Base-by-base conservation (phyloP, 2,888 invertebrate species). In the Hyppa rectilinea region DNA sequence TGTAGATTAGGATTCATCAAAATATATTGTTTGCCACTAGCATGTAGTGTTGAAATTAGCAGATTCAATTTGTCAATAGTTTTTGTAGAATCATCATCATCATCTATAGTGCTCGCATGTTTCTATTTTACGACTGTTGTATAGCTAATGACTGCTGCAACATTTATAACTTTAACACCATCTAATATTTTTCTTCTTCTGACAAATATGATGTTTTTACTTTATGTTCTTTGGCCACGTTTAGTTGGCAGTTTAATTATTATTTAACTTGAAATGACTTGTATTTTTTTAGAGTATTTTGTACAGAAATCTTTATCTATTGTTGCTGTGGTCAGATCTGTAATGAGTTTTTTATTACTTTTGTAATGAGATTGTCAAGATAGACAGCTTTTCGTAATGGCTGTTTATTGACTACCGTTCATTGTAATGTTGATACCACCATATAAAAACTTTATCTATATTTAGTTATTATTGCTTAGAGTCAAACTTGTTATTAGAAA, bases 21-120 rank as follows among this genome's bases (percentile, higher is more conserved):
- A 85, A 85, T 88, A 85, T 85, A 83, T 84, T 85, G 81, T 88
- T 86, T 79, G 82, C 80, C 85, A 83, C 81, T 85, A 84, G 79
- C 85, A 72, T 81, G 85, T 85, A 70, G 85, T 88, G 89, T 88
- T 86, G 87, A 88, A 91, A 91, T 91, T 91, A 90, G 87, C 87
- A 84, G 82, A 89, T 90, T 92, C 89, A 92, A 93, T 94, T 94
- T 92, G 90, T 95, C 92, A 91, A 86, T 83, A 86, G 87, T 94
- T 94, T 94, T 94, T 94, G 90, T 88, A 82, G 80, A 80, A 74
- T 74, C 55, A 78, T 89, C 87, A 83, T 89, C 86, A 84, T 90
- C 89, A 87, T 89, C 82, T 88, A 80, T 82, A 84, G 85, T 82
- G 82, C 82, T 83, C 78, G 81, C 74, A 73, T 82, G 90, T 88